A percentile compares a stretch with the other conserved stretches of the same genome.
These are phyloP conservation scores for Sipha flava DNA, from an alignment of 1,140 invertebrate genomes.

Conservation along the genomic window DNA sequence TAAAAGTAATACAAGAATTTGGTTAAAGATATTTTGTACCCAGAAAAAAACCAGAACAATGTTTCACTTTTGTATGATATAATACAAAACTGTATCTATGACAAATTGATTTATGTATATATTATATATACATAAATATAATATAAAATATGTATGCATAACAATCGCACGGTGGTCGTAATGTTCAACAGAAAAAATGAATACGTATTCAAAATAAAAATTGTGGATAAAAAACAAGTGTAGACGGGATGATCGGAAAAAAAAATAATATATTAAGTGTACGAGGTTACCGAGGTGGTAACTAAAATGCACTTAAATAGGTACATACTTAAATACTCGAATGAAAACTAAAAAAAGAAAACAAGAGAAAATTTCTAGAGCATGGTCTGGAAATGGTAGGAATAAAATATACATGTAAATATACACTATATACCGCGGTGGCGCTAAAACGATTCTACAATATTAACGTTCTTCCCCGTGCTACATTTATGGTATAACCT, in stretches of 20 bases:
- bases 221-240: too few species aligned
- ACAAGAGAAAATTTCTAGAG: not conserved
- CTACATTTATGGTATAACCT: too few species aligned
- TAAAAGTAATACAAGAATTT: not conserved
- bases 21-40: not conserved
- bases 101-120: constrained; percentile 1
- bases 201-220: not conserved
- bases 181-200: not conserved
- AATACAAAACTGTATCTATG: not conserved
- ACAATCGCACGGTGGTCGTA: not conserved
- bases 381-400: too few species aligned
- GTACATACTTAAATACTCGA: not conserved
- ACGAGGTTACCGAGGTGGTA: too few species aligned
- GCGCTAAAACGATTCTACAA: too few species aligned
- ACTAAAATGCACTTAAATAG: too few species aligned
- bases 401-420: too few species aligned
- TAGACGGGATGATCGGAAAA: too few species aligned
- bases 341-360: not conserved
- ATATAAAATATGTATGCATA: not conserved
- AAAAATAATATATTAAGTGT: too few species aligned
- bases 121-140: not conserved
- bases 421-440: too few species aligned
- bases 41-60: not conserved
- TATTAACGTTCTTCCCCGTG: too few species aligned
- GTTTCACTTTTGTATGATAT: not conserved